These are phyloP conservation scores for Phoxinus dragarum DNA, from an alignment of 2,797 vertebrate species.

Conservation along the genomic window DNA sequence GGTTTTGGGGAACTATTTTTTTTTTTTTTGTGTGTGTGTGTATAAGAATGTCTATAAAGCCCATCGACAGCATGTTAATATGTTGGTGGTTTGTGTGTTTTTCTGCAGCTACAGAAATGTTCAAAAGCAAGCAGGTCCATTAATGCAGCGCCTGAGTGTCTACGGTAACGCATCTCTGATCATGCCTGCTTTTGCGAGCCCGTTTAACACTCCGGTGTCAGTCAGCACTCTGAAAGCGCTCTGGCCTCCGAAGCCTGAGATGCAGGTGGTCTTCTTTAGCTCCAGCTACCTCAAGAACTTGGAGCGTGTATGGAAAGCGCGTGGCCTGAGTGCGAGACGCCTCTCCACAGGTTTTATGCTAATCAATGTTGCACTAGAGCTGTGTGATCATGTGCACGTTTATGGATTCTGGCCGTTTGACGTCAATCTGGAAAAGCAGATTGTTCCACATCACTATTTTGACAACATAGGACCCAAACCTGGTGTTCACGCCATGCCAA, in stretches of 20 bases:
- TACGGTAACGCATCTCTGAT: constrained; percentile 52
- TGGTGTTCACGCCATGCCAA: constrained; percentile 52
- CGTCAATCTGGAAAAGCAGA: background rate
- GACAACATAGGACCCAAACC: constrained; percentile 44
- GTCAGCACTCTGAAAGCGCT: constrained; percentile 39
- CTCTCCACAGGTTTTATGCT: constrained; percentile 64
- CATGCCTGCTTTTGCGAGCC: constrained; percentile 56
- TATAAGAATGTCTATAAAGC: no score
- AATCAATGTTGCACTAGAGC: constrained; percentile 61
- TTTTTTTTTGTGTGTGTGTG: no score
- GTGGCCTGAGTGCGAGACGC: background rate
- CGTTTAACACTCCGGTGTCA: background rate
- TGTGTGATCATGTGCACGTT: constrained; percentile 60
- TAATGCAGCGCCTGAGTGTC: constrained; percentile 5
- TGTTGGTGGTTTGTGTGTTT: background rate
- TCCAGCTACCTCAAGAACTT: constrained; percentile 54
- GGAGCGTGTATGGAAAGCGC: constrained; percentile 36
- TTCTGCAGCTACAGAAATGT: constrained; percentile 30
- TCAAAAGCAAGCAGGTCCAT: background rate
- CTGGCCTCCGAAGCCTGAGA: constrained; percentile 37
- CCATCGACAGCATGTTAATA: background rate
- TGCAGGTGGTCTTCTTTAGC: constrained; percentile 51
- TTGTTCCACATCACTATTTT: constrained; percentile 62
- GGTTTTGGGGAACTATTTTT: no score
- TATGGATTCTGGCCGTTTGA: constrained; percentile 70